These are phyloP conservation scores for Girardinus metallicus DNA, from an alignment of 2,797 vertebrate species.

Conservation along the genomic window DNA sequence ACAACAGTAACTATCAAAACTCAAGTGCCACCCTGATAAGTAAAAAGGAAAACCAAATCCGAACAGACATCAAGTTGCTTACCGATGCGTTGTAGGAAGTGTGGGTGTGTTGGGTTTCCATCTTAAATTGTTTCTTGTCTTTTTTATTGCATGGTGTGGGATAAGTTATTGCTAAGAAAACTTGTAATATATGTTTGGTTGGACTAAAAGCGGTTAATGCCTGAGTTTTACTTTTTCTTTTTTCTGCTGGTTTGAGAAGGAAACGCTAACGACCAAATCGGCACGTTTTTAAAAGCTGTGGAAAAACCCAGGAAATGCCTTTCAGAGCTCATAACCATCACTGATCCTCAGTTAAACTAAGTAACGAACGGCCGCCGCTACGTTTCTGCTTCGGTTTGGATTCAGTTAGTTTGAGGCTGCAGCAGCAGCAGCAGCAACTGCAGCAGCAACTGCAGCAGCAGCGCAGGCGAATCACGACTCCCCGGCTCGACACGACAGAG, in stretches of 20 bases:
- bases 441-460: background rate
- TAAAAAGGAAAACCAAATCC: conserved; percentile 58
- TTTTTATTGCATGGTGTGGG: conserved; percentile 96
- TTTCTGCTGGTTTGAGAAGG: conserved; percentile 42
- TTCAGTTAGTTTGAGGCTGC: conserved; percentile 46
- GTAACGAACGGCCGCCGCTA: conserved; percentile 16
- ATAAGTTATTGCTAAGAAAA: conserved; percentile 99
- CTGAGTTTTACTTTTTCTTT: conserved; percentile 82
- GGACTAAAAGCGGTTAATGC: conserved; percentile 85
- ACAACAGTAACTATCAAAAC: conserved; percentile 67
- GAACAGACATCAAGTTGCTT: conserved; percentile 80
- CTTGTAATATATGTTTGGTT: conserved; percentile 96
- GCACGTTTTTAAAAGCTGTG: conserved; percentile 30
- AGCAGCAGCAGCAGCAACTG: background rate
- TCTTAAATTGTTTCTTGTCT: conserved; percentile 78
- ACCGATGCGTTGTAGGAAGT: conserved; percentile 82
- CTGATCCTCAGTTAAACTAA: conserved; percentile 18
- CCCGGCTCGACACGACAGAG: conserved; percentile 17
- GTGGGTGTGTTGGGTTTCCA: conserved; percentile 31
- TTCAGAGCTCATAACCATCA: background rate
- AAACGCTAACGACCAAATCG: conserved; percentile 44
- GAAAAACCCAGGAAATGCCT: conserved; percentile 20
- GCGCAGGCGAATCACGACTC: conserved; percentile 51
- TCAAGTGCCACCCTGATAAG: conserved; percentile 87
- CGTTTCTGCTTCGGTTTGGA: conserved; percentile 46